Evolutionary conservation across 2,113 vertebrate genomes (phyloP), one percentile per base, ranked within the genome.

Genomic region (Elaphurus davidianus): DNA sequence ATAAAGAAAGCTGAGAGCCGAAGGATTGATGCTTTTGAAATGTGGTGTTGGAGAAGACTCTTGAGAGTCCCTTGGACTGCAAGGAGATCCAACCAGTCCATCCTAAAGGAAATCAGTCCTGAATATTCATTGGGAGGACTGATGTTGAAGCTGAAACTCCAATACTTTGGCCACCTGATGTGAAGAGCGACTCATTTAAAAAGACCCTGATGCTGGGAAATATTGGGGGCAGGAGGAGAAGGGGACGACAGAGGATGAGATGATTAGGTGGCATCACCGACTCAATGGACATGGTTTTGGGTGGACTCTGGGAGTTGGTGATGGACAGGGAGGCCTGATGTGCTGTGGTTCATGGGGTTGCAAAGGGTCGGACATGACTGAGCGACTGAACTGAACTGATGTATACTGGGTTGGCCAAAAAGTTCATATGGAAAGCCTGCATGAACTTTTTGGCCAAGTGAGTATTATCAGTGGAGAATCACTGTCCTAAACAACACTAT

Each of bases 1-100:
- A 19, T n/a, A n/a, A 67, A n/a, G 33, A 67, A 67, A n/a, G 33
- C 62, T 67, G 62, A 67, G 33, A 1, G 4, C 16, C 0, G 0
- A 67, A 67, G 16, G 9, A 67, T n/a, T 67, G 3, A 67, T 67
- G 62, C 33, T 19, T n/a, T 19, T 67, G 33, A n/a, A 67, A 1
- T 67, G 33, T 67, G 16, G 62, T n/a, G 33, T 19, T 67, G 33
- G 62, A n/a, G 16, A 67, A 67, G 62, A 19, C 62, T 9, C 30
- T 67, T 67, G 33, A 67, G 33, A 0, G 7, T 67, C 33, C 33
- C 33, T 67, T 67, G 33, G 62, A n/a, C 33, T 9, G 62, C 33
- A n/a, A n/a, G 33, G 8, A 64, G 62, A 64, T n/a, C 7, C 33
- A 64, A 17, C 30, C 30, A n/a, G 8, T 64, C 33, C 62, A 64